Percentiles rank a stretch among this genome's conserved stretches.
phyloP scores from a whole-genome alignment of 2,888 invertebrate genomes.

The Neoaliturus tenellus region DNA sequence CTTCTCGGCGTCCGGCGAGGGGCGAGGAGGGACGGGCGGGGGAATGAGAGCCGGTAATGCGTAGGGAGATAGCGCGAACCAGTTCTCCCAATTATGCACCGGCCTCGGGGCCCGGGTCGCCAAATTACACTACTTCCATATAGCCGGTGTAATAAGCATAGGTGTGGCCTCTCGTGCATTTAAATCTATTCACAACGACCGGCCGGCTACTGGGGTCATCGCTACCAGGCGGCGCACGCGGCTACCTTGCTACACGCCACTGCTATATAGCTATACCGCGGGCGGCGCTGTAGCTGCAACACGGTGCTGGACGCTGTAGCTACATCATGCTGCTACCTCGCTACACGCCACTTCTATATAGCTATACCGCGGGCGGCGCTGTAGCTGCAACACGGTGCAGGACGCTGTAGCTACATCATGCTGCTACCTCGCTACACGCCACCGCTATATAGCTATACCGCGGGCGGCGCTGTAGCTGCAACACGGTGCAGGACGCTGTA shows the following conservation, averaged over 20 bases:
- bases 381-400: not conserved
- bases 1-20: not conserved
- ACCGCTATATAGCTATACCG: not conserved
- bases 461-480: not conserved
- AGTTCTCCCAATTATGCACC: conserved; percentile 48
- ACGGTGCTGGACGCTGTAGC: not conserved
- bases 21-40: not conserved
- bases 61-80: conserved; percentile 47
- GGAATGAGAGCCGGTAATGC: conserved; percentile 30
- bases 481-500: not conserved
- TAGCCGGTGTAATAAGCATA: conserved; percentile 52
- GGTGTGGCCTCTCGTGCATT: conserved; percentile 48
- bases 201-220: conserved; percentile 30
- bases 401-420: not conserved
- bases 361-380: not conserved
- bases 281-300: not conserved
- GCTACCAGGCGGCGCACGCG: not conserved
- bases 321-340: not conserved
- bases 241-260: not conserved
- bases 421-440: not conserved
- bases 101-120: conserved; percentile 28
- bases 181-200: conserved; percentile 49
- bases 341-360: not conserved
- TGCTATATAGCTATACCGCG: not conserved
- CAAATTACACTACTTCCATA: conserved; percentile 54